A percentile compares a stretch with the other conserved stretches of the same genome.
phyloP scores from a whole-genome alignment of 1,140 invertebrate genomes.

The Heterodera schachtii region DNA sequence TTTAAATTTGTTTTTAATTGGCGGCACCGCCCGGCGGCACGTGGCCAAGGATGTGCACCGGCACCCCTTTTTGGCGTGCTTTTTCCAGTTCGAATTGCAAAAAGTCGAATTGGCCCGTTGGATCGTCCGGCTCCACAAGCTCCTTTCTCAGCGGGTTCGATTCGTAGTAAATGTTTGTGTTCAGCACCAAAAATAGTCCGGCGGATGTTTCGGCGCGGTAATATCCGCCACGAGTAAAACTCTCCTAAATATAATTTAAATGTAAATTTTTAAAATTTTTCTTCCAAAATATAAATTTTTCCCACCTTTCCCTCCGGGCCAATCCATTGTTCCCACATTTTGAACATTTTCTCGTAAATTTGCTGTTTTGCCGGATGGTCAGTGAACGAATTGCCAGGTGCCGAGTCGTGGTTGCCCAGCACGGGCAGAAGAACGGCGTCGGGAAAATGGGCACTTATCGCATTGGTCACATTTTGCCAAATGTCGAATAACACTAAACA shows the following conservation, averaged over 20 bases:
- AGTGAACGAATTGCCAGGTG: slow-evolving; percentile 53
- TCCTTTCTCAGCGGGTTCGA: slow-evolving; percentile 42
- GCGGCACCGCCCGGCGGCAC: slow-evolving; percentile 57
- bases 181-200: slow-evolving; percentile 53
- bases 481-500: slow-evolving; percentile 53
- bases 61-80: slow-evolving; percentile 34
- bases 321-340: slow-evolving; percentile 56
- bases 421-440: slow-evolving; percentile 48
- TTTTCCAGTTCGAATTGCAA: slow-evolving; percentile 47
- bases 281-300: slow-evolving; percentile 22
- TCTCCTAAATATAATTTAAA: slow-evolving; percentile 49
- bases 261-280: too few relatives aligned
- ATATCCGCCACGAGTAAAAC: slow-evolving; percentile 57
- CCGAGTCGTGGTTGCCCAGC: slow-evolving; percentile 60
- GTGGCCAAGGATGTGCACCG: slow-evolving; percentile 57
- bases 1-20: slow-evolving; percentile 15
- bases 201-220: slow-evolving; percentile 41
- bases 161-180: slow-evolving; percentile 61
- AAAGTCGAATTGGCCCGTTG: slow-evolving; percentile 58
- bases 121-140: slow-evolving; percentile 53
- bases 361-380: slow-evolving; percentile 35
- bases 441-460: slow-evolving; percentile 37
- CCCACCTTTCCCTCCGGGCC: slow-evolving; percentile 41
- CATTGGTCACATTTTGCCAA: slow-evolving; percentile 37
- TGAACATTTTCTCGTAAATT: slow-evolving; percentile 49